Base-by-base conservation (phyloP, 2,888 invertebrate species). In the Tiliacea aurago region DNA sequence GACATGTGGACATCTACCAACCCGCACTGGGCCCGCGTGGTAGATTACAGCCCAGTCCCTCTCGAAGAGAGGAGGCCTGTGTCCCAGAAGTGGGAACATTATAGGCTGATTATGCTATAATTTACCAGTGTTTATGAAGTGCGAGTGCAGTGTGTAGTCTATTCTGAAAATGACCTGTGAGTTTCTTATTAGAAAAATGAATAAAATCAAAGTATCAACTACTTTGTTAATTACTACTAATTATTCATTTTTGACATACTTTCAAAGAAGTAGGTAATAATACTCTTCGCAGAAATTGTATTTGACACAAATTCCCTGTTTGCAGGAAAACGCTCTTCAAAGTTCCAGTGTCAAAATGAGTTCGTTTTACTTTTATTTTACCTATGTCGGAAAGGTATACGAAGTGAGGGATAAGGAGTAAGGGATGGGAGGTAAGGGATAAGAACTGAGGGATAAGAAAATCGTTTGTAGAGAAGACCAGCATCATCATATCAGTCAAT, bases 241-340 rank as follows among this genome's bases (percentile, higher is more conserved):
- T 43, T 45, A 74, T 65, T 74, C 0, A 53, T 59, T 65, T 51
- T 47, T 33, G 51, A 47, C n/a, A 59, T 28, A 18, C n/a, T 18
- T 59, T 53, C 45, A 11, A 37, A 37, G 20, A 61, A 53, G 6
- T n/a, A 51, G 18, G 0, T 3, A 37, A 5, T 9, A 5, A 0
- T 20, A 49, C 1, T 23, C 10, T 53, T 53, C 28, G 28, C n/a
- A 74, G 74, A 64, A 73, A 59, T 41, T 37, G 45, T 10, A 59
- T 65, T 65, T 53, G 74, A 59, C 51, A 47, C 23, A 74, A 41
- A 59, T 65, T 53, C 45, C 13, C 15, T 5, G 13, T 47, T 65
- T 58, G 15, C 45, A n/a, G 4, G 28, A 66, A 73, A 53, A 11
- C 13, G 45, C 2, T 51, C 10, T 73, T 47, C 6, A 3, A 37